Conservation (phyloP, 2,113 vertebrate species). For the Tyto alba region DNA sequence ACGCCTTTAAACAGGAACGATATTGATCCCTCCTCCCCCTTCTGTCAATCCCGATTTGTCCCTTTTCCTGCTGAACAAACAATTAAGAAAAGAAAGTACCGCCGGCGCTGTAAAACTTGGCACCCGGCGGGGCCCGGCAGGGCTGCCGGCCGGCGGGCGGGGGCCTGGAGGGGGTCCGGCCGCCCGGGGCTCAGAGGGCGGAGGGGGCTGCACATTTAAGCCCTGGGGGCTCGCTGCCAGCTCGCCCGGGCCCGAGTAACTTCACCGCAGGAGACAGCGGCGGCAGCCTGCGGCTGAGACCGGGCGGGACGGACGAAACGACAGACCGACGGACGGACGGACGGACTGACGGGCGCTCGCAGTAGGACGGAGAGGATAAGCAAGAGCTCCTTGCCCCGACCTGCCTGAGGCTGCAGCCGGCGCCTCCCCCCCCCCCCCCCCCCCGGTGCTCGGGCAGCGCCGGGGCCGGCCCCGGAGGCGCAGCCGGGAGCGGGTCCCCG, state of each 20-base stretch:
- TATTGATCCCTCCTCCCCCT: slow-evolving; percentile 51
- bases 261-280: background rate
- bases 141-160: background rate
- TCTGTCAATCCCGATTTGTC: slow-evolving; percentile 46
- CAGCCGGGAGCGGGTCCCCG: background rate
- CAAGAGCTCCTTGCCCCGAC: background rate
- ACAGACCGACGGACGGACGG: background rate
- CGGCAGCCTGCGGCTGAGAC: background rate
- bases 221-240: background rate
- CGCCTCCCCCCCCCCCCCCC: background rate
- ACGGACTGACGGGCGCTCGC: background rate
- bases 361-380: background rate
- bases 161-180: background rate
- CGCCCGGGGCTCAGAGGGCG: background rate
- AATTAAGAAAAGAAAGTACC: slow-evolving; percentile 39
- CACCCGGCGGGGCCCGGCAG: background rate
- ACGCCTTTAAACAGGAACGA: slow-evolving; percentile 13
- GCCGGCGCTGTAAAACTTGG: background rate
- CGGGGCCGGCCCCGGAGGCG: background rate
- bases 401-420: background rate
- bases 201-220: background rate
- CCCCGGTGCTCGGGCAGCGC: background rate
- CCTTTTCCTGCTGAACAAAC: slow-evolving; percentile 36
- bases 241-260: background rate
- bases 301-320: background rate